Percentiles rank a stretch among this genome's conserved stretches.
These are phyloP conservation scores for Alouatta palliata DNA, from an alignment of 2,113 vertebrate species.

Conservation along the genomic window DNA sequence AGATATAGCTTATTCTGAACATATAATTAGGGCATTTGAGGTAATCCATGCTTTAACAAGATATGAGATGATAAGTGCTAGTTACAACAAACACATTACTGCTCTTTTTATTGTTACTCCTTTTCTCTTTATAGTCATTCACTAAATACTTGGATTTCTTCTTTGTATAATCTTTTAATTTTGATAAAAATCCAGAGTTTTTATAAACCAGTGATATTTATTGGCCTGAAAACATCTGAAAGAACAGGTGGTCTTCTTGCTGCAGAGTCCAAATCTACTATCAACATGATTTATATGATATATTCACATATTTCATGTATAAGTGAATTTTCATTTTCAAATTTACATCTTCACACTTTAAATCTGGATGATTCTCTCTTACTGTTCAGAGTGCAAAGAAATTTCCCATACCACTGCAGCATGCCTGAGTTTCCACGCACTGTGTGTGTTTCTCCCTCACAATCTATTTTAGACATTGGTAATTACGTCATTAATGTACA, in stretches of 20 bases:
- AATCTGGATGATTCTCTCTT: neutral
- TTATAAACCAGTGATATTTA: neutral
- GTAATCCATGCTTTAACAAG: neutral
- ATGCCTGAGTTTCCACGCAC: neutral
- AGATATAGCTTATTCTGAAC: neutral
- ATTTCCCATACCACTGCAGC: neutral
- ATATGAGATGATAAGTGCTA: constrained; percentile 45
- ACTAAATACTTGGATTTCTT: neutral
- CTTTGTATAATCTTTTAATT: constrained; percentile 44
- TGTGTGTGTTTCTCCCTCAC: neutral
- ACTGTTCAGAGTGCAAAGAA: neutral
- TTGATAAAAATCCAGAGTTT: neutral
- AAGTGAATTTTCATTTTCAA: neutral
- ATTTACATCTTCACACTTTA: neutral
- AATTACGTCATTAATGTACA: neutral
- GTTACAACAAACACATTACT: neutral
- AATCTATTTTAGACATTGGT: neutral
- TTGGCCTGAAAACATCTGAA: neutral
- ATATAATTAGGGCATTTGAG: constrained; percentile 30
- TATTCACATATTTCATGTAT: neutral
- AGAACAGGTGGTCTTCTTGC: neutral
- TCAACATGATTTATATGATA: neutral
- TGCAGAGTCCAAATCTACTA: neutral
- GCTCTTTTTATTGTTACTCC: neutral
- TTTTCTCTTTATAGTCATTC: neutral